phyloP scores from a whole-genome alignment of 2,113 vertebrate species.

The Apeltes quadracus region DNA sequence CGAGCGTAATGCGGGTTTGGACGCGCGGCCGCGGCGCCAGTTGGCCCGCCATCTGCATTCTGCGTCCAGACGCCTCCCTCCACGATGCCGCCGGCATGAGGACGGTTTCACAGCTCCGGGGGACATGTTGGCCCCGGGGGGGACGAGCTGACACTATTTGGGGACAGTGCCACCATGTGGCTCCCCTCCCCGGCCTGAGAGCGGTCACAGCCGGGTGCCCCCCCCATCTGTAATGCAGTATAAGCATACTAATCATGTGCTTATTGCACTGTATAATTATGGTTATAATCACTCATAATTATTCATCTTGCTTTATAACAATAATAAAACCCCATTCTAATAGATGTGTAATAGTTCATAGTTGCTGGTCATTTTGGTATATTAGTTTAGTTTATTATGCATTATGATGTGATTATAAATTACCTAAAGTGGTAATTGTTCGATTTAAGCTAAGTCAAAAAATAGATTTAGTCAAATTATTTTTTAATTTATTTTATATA shows the following conservation, averaged over 20 bases:
- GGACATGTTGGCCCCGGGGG: neutral
- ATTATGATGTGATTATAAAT: neutral
- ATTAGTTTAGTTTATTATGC: neutral
- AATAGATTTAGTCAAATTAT: neutral
- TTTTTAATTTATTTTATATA: neutral
- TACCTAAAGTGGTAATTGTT: neutral
- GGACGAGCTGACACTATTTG: conserved; percentile 27
- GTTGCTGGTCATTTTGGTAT: neutral
- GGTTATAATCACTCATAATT: neutral
- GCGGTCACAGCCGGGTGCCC: neutral
- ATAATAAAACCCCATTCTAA: neutral
- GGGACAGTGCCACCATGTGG: conserved; percentile 72
- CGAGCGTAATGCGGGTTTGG: conserved; percentile 10
- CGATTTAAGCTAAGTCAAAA: neutral
- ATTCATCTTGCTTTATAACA: neutral
- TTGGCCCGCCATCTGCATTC: conserved; percentile 10
- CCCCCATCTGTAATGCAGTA: neutral
- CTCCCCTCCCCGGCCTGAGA: neutral
- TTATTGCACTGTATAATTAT: neutral
- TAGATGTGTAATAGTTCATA: neutral
- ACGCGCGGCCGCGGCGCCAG: neutral
- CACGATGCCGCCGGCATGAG: neutral
- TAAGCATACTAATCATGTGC: neutral
- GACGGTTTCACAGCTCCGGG: neutral
- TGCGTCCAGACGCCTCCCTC: neutral